Percentiles rank a stretch among this genome's conserved stretches.
Conservation (phyloP, 2,888 invertebrate species). For the Proisotoma minuta region DNA sequence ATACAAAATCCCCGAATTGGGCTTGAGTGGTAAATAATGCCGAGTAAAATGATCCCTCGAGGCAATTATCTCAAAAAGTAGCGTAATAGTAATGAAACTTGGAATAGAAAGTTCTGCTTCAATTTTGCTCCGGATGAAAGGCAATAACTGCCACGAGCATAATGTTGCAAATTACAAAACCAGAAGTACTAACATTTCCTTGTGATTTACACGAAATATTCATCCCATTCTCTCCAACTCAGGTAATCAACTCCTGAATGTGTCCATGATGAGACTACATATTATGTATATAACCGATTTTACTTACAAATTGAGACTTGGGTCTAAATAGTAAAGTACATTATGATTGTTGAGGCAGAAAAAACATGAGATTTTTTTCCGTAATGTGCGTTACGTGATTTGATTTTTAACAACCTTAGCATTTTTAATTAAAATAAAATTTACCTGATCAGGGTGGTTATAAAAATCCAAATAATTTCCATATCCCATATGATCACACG, state of each 20-base stretch:
- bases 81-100: constrained; percentile 6
- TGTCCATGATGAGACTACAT: not conserved
- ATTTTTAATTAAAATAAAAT: constrained; percentile 1
- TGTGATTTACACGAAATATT: constrained; percentile 4
- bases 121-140: constrained; percentile 16
- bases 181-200: not conserved
- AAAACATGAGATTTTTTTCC: too few species aligned
- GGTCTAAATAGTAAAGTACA: too few species aligned
- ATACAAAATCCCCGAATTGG: too few species aligned
- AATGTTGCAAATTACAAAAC: constrained; percentile 19
- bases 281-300: too few species aligned
- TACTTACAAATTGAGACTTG: too few species aligned
- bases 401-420: too few species aligned
- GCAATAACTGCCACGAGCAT: constrained; percentile 28
- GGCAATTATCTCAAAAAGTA: constrained; percentile 25
- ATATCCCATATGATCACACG: constrained; percentile 90
- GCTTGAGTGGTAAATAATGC: constrained; percentile 8
- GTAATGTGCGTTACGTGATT: too few species aligned
- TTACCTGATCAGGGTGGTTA: too few species aligned
- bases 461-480: constrained; percentile 88
- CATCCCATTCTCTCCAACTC: not conserved
- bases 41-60: constrained; percentile 25
- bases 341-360: too few species aligned
- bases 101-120: constrained; percentile 3
- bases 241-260: not conserved